These are phyloP conservation scores for Condylura cristata DNA, from an alignment of 2,113 vertebrate species.

Conservation along the genomic window DNA sequence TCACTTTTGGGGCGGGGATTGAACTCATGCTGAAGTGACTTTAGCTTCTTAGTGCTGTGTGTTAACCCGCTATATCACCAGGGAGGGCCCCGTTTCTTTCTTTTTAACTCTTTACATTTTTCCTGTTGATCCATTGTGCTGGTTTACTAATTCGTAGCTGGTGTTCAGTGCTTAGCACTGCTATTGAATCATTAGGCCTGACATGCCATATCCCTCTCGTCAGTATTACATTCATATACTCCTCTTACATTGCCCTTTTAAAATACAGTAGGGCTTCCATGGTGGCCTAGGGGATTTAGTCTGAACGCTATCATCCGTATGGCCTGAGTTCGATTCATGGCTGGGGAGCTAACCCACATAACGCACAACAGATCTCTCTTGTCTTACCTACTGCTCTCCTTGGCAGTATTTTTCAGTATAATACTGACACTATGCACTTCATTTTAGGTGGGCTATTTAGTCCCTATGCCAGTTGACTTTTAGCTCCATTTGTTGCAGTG, in stretches of 20 bases:
- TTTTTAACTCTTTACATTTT: background rate
- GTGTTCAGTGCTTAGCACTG: background rate
- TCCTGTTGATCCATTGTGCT: background rate
- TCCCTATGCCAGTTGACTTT: background rate
- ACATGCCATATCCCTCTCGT: background rate
- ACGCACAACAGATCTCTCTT: too few species aligned
- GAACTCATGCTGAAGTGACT: too few species aligned
- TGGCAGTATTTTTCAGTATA: too few species aligned
- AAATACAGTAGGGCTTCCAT: background rate
- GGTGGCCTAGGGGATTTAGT: too few species aligned
- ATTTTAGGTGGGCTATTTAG: background rate
- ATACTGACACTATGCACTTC: background rate
- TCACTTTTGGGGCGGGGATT: too few species aligned
- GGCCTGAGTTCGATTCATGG: too few species aligned
- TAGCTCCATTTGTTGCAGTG: background rate
- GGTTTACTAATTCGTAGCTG: background rate
- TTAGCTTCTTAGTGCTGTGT: too few species aligned
- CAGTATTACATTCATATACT: background rate
- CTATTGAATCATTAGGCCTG: background rate
- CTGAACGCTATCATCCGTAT: too few species aligned
- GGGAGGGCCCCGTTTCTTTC: too few species aligned
- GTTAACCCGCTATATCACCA: too few species aligned
- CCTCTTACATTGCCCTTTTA: background rate
- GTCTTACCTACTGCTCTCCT: too few species aligned
- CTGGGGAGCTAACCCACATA: too few species aligned